Evolutionary conservation across 2,888 invertebrate species (phyloP).

Genomic region (Carpatolechia fugitivella): DNA sequence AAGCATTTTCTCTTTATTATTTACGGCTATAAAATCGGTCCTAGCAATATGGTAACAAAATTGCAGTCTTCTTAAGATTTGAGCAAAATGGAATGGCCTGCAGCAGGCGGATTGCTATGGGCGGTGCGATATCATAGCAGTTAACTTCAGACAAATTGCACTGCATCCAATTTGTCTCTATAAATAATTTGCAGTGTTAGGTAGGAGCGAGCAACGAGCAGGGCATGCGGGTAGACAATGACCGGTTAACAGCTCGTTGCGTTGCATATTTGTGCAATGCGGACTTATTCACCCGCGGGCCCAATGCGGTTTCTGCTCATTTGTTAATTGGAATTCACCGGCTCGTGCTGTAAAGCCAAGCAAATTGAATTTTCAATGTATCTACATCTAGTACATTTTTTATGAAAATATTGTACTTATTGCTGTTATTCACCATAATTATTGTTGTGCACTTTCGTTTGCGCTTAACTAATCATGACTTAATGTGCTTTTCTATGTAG

Average conservation of each 20-base stretch:
- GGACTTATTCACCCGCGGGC: constrained; percentile 29
- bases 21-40: not conserved
- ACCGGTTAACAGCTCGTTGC: constrained; percentile 44
- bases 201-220: not conserved
- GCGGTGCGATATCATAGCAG: constrained; percentile 12
- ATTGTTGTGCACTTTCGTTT: not conserved
- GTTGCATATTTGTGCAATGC: constrained; percentile 42
- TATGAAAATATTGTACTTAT: too few species aligned
- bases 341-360: constrained; percentile 28
- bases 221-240: constrained; percentile 48
- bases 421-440: too few species aligned
- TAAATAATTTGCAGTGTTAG: constrained; percentile 26
- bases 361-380: not conserved
- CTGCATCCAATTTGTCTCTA: constrained; percentile 35
- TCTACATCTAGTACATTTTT: too few species aligned
- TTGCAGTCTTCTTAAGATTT: not conserved
- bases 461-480: not conserved
- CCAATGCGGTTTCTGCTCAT: constrained; percentile 33
- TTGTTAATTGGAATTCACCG: constrained; percentile 50
- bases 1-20: not conserved
- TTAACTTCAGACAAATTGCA: constrained; percentile 25
- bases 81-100: constrained; percentile 2
- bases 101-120: not conserved
- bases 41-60: not conserved
- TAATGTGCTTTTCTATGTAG: not conserved